Percentiles rank a stretch among this genome's conserved stretches.
These are phyloP conservation scores for Sycophaga agraensis DNA, from an alignment of 1,140 invertebrate species.

Conservation along the genomic window DNA sequence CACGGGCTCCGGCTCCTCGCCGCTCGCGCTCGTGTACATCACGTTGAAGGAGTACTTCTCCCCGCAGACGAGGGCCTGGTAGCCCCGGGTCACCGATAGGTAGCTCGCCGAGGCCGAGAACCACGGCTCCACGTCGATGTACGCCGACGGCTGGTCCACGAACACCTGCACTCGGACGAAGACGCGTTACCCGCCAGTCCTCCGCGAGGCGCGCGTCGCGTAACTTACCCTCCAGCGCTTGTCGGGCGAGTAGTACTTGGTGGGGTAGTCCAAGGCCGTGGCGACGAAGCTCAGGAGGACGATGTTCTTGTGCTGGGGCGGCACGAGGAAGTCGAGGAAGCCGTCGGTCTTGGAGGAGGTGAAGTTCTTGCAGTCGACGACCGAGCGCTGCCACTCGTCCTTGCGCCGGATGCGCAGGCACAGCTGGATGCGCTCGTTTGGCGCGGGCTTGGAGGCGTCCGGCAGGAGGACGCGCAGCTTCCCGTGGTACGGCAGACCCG, in stretches of 20 bases:
- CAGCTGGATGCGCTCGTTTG: constrained; percentile 51
- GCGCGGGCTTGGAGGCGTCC: constrained; percentile 46
- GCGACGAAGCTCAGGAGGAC: constrained; percentile 52
- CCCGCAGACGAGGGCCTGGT: constrained; percentile 49
- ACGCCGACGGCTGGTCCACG: constrained; percentile 54
- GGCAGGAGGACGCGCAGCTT: constrained; percentile 55
- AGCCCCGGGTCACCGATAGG: constrained; percentile 46
- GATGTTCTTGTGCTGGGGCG: constrained; percentile 50
- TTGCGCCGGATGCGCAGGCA: constrained; percentile 50
- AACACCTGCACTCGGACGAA: constrained; percentile 45
- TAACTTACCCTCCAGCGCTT: constrained; percentile 51
- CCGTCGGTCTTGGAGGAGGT: constrained; percentile 46
- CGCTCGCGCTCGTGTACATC: constrained; percentile 45
- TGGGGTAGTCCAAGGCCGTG: constrained; percentile 52
- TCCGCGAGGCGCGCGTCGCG: too few species aligned
- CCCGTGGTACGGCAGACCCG: constrained; percentile 66
- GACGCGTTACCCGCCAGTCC: constrained; percentile 48
- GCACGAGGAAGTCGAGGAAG: constrained; percentile 55
- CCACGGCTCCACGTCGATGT: constrained; percentile 52
- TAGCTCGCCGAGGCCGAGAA: constrained; percentile 55
- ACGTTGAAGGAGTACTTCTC: constrained; percentile 54
- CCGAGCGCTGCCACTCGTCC: constrained; percentile 47
- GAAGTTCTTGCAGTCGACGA: constrained; percentile 54
- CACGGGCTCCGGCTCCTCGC: constrained; percentile 37
- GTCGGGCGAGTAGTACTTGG: constrained; percentile 55